Evolutionary conservation across 2,797 vertebrate species (phyloP), one percentile per base, ranked within the genome.

Genomic region (Amblyopsis hoosieri): DNA sequence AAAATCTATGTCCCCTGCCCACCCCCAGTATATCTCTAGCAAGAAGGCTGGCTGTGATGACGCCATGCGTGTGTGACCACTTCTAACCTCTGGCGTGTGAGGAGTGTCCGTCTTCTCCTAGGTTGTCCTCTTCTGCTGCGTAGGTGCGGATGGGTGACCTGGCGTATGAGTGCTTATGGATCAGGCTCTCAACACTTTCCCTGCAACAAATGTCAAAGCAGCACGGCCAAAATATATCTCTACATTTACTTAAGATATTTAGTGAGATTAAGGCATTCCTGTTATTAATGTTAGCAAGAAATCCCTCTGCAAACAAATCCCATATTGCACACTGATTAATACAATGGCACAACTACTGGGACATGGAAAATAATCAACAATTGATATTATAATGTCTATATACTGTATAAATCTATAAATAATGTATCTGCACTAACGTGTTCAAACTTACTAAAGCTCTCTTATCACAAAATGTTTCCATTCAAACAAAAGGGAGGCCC

Each of bases 91-190:
- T 91, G 78, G 75, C 76, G 82, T 95, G 96, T 12, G 93, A 42
- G 4, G 85, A 54, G 84, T 95, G 97, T 62, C 85, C 93, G 11
- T 99, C 97, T 60, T 99, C 96, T 2, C 93, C 92, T 0, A 98
- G 84, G 46, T 80, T 87, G 45, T 99, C 97, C 60, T 99, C 97
- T 23, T 99, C 98, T 3, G 94, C 96, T 9, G 95, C 92, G 1
- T 98, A 99, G 37, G 97, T 98, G 54, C 98, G 90, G 84, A 99
- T 98, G 0, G 98, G 98, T 0, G 98, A 99, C 57, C 98, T 92
- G 61, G 97, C 97, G 56, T 99, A 99, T 15, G 97, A 98, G 92
- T 99, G 97, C 91, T 99, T 99, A 81, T 99, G 97, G 90, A 99
- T 99, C 81, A 99, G 93, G 84, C 94, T 99, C 89, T 99, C 97